Conservation (phyloP, 1,140 invertebrate genomes). For the Pogonomyrmex barbatus region DNA sequence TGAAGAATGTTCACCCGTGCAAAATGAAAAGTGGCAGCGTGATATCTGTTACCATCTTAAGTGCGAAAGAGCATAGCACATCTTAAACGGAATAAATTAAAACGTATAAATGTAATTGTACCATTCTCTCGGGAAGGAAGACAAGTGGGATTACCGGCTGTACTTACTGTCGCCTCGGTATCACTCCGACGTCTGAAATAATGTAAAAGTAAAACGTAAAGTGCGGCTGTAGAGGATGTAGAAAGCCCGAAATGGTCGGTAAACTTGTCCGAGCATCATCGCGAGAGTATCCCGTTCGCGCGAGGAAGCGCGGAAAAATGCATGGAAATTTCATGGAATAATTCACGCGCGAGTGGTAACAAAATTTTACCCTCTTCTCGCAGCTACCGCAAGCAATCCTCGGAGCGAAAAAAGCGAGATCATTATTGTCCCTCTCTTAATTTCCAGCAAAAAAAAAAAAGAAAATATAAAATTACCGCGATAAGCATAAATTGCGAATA, state of each 20-base stretch:
- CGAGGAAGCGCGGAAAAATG: constrained; percentile 11
- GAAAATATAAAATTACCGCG: background rate
- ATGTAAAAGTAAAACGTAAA: constrained; percentile 46
- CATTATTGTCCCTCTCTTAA: background rate
- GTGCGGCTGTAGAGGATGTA: background rate
- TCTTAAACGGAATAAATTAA: constrained; percentile 55
- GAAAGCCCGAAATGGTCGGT: background rate
- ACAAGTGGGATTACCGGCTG: constrained; percentile 38
- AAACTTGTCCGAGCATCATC: constrained; percentile 3
- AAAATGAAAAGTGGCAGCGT: constrained; percentile 47
- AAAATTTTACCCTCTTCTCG: background rate
- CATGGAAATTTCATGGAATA: constrained; percentile 39
- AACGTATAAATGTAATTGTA: constrained; percentile 33
- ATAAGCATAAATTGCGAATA: constrained; percentile 10
- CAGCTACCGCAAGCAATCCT: background rate
- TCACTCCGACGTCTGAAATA: constrained; percentile 35
- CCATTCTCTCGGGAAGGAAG: background rate
- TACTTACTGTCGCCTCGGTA: constrained; percentile 42
- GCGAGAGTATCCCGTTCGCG: background rate
- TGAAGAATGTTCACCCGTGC: constrained; percentile 9
- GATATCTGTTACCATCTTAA: constrained; percentile 51
- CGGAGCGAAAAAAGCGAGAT: background rate
- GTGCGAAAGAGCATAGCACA: constrained; percentile 37
- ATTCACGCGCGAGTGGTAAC: constrained; percentile 26
- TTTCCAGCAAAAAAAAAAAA: background rate